Percentiles rank a stretch among this genome's conserved stretches.
These are phyloP conservation scores for Dinocampus coccinellae DNA, from an alignment of 2,888 invertebrate genomes.

Conservation along the genomic window DNA sequence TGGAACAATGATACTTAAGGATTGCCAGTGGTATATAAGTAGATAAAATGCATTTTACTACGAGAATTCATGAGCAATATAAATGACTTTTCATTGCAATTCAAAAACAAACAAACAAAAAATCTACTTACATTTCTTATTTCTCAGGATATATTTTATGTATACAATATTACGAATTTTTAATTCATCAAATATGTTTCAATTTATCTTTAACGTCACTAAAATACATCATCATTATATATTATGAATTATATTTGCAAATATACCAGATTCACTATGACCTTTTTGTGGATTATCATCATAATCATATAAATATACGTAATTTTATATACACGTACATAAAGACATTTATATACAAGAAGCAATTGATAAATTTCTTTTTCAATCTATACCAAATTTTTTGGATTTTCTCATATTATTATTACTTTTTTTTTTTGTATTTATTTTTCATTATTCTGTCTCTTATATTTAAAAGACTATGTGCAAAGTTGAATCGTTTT, in stretches of 20 bases:
- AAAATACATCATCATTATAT: not conserved
- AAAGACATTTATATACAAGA: no score
- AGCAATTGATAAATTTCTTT: no score
- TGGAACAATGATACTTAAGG: conserved; percentile 56
- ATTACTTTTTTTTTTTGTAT: no score
- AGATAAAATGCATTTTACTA: not conserved
- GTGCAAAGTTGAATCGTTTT: conserved; percentile 5
- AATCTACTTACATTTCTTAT: not conserved
- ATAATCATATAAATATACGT: not conserved
- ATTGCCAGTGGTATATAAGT: not conserved
- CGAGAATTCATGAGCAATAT: not conserved
- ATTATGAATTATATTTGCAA: not conserved
- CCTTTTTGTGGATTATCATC: not conserved
- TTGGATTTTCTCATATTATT: no score
- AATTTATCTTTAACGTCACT: not conserved
- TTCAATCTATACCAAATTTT: no score
- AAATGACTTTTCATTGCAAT: not conserved
- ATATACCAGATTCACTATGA: conserved; percentile 5
- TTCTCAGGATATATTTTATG: not conserved
- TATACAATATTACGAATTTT: not conserved
- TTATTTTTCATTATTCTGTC: not conserved
- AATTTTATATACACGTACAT: no score
- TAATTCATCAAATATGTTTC: not conserved
- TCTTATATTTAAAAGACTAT: not conserved
- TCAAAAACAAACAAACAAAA: not conserved